Evolutionary conservation across 2,113 vertebrate genomes (phyloP).

Genomic region (Callaeas wilsoni): DNA sequence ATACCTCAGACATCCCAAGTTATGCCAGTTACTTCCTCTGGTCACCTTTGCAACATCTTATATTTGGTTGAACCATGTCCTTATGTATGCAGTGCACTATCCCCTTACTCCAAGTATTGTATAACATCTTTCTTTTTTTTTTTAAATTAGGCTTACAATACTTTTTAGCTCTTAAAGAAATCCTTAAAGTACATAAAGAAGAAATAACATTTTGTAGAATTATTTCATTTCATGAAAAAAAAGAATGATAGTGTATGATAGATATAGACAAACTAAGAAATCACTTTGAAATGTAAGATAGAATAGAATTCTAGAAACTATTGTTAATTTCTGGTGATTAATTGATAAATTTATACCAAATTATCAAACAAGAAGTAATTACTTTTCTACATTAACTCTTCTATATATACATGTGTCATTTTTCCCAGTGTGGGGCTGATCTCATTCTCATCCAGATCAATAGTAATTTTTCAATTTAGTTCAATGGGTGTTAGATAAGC

Average conservation of each 20-base stretch:
- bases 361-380: slow-evolving; percentile 8
- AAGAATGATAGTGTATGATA: neutral
- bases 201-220: neutral
- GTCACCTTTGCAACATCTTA: neutral
- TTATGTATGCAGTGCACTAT: neutral
- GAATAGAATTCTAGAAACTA: neutral
- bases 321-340: neutral
- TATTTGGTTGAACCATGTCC: neutral
- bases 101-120: neutral
- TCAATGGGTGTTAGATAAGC: neutral
- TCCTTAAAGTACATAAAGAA: neutral
- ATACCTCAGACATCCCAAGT: neutral
- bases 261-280: neutral
- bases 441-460: slow-evolving; percentile 14
- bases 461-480: slow-evolving; percentile 1
- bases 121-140: neutral
- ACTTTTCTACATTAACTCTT: neutral
- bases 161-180: neutral
- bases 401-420: neutral
- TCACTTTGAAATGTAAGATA: neutral
- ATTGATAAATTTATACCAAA: neutral
- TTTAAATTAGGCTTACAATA: neutral
- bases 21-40: neutral
- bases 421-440: neutral
- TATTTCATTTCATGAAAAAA: neutral